Base-by-base conservation (phyloP, 2,797 vertebrate genomes). In the Oryzias sinensis region DNA sequence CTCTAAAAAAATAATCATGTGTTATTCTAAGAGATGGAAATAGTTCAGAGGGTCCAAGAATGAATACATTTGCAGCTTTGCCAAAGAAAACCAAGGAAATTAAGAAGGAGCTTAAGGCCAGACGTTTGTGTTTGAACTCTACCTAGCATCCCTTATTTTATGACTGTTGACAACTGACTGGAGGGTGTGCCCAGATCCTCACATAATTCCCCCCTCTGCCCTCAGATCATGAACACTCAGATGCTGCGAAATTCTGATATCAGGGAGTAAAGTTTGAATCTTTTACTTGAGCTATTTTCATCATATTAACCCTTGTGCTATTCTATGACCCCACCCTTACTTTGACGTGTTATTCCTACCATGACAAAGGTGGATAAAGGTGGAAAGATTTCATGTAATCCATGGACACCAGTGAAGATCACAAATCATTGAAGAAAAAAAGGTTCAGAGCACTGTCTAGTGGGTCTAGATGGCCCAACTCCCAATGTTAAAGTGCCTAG, bases 111-210 rank as follows among this genome's bases (percentile, higher is more conserved):
- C 52, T 48, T 15, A 52, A 64, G 65, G 49, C 41, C 53, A 54
- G 68, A 53, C 59, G 56, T 73, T 53, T 59, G 37, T 68, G 61
- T 74, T 76, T 74, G 46, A 79, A 65, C 74, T 71, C 45, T 9
- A 54, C 53, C 64, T 67, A 70, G 51, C 55, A 67, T 64, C 57
- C 49, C 75, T 75, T 68, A 65, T 76, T 74, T 70, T 52, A 70
- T 45, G 42, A 24, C 68, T 54, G 72, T 56, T 79, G 74, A 80
- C 60, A 53, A 5, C 33, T 42, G 64, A 73, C 59, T 57, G 51
- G 42, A 72, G 22, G 65, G 68, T 72, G 67, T 57, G 59, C 53
- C 20, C 37, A 18, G 60, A 55, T 71, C 51, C 57, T 53, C 47
- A 65, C 56, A 59, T 62, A 69, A 52, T 55, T 50, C 62, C 57